phyloP scores from a whole-genome alignment of 2,888 invertebrate genomes.

The Eupithecia insigniata region DNA sequence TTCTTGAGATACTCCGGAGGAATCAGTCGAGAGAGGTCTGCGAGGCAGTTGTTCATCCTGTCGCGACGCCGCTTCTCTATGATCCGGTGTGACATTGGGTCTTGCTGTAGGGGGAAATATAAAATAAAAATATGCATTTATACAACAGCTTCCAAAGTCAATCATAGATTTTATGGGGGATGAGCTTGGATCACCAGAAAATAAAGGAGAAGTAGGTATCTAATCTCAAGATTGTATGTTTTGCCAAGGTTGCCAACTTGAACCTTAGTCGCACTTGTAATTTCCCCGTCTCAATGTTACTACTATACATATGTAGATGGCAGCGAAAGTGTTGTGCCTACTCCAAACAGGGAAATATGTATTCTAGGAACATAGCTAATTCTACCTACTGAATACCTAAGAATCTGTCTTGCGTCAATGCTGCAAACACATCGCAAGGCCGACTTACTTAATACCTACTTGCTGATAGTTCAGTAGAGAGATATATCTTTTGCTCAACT shows the following conservation, averaged over 20 bases:
- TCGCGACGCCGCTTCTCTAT: slow-evolving; percentile 98
- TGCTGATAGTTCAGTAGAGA: neutral
- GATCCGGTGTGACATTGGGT: slow-evolving; percentile 98
- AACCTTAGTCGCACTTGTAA: neutral
- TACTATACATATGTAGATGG: neutral
- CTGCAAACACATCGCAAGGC: slow-evolving; percentile 1
- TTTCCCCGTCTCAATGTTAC: neutral
- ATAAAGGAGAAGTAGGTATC: neutral
- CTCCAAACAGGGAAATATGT: slow-evolving; percentile 3
- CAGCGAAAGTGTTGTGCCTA: slow-evolving; percentile 7
- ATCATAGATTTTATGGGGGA: neutral
- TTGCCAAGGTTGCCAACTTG: neutral
- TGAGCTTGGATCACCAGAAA: neutral
- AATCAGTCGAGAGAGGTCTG: slow-evolving; percentile 95
- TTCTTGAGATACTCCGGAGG: slow-evolving; percentile 97
- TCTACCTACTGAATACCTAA: slow-evolving; percentile 10
- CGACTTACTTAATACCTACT: neutral
- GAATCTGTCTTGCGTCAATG: slow-evolving; percentile 7
- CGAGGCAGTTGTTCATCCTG: slow-evolving; percentile 98
- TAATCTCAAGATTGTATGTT: neutral
- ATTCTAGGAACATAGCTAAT: slow-evolving; percentile 4
- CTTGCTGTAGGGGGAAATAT: slow-evolving; percentile 86
- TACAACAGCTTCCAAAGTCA: neutral
- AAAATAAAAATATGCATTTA: neutral
- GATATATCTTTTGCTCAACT: neutral